A percentile compares a stretch with the other conserved stretches of the same genome.
phyloP scores from a whole-genome alignment of 2,113 vertebrate genomes.

The Raphicerus campestris region DNA sequence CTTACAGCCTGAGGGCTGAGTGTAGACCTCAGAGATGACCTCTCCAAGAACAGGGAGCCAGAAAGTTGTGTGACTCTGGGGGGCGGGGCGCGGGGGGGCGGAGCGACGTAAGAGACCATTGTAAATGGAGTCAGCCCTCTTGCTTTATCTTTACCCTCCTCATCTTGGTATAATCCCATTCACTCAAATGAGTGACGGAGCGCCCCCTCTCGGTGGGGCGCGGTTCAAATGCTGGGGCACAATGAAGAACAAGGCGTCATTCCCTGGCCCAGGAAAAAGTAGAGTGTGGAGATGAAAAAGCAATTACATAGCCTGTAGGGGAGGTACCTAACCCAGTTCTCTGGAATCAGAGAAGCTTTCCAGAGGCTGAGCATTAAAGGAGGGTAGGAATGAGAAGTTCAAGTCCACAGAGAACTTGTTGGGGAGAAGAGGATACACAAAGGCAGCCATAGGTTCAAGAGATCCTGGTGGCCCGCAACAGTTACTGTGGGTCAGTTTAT shows the following conservation, averaged over 20 bases:
- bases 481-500: not conserved
- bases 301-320: accelerated
- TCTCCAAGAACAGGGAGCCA: not conserved
- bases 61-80: not conserved
- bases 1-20: not conserved
- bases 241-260: not conserved
- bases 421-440: not conserved
- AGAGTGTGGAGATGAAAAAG: too few species aligned
- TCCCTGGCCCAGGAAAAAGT: not conserved
- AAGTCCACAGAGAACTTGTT: not conserved
- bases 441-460: not conserved
- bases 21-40: not conserved
- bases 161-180: not conserved
- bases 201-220: not conserved
- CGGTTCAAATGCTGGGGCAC: too few species aligned
- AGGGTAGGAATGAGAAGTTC: not conserved
- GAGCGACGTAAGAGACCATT: not conserved
- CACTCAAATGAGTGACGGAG: not conserved
- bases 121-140: not conserved
- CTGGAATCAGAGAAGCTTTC: not conserved
- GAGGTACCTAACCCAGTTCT: not conserved
- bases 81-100: accelerated
- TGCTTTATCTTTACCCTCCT: not conserved
- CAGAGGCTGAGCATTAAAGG: not conserved
- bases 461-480: not conserved